Evolutionary conservation across 2,888 invertebrate genomes (phyloP), one percentile per base, ranked within the genome.

Genomic region (Merodon equestris): DNA sequence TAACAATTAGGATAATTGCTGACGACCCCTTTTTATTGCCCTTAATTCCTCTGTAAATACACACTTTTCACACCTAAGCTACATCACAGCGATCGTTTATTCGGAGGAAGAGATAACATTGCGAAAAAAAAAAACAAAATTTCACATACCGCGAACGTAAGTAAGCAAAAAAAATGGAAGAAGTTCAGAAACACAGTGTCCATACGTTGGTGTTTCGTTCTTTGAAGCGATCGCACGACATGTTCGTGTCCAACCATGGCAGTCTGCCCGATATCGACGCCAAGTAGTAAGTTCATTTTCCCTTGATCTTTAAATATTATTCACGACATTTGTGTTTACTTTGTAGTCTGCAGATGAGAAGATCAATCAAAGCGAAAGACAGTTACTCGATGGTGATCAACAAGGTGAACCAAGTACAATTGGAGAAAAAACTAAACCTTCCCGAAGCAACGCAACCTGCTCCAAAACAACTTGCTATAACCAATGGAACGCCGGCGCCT

Each of bases 161-260:
- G n/a, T n/a, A 27, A 7, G 7, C 27, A 7, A 27, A 27, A 9
- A 51, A 44, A 36, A 90, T 91, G 83, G 94, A 95, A 90, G 96
- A 96, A 84, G 97, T 98, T 10, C 97, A 98, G 86, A 94, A 96
- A 84, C 98, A 98, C 90, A 98, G 98, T 4, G 97, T 98, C 0
- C 98, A 98, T 87, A 98, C 98, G 0, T 90, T 98, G 81, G 97
- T 99, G 82, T 99, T 99, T 88, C 92, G 99, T 83, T 99, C 98
- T 7, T 89, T 99, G 82, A 99, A 99, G 89, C 91, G 99, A 85
- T 97, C 98, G 0, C 98, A 99, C 88, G 99, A 99, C 89, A 95
- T 98, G 94, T 99, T 99, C 88, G 90, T 98, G 51, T 93, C 95
- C 12, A 97, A 98, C 87, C 97, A 98, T 87, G 94, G 95, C 18